phyloP scores from a whole-genome alignment of 2,888 invertebrate genomes.

The Pycnomerus fuliginosus region DNA sequence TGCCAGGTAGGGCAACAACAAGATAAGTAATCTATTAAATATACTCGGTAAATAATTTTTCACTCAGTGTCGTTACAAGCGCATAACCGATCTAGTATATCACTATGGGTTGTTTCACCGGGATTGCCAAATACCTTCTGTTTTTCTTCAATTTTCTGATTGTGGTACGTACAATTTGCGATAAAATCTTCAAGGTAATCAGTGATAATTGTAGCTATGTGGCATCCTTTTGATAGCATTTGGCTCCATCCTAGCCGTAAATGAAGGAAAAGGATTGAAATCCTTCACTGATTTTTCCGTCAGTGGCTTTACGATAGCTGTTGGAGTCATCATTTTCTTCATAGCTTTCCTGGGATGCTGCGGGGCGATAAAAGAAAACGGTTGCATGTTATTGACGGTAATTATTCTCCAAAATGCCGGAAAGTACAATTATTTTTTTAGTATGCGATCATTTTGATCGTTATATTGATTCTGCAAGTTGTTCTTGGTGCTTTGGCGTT shows the following conservation, averaged over 20 bases:
- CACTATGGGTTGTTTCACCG: conserved; percentile 29
- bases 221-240: conserved; percentile 26
- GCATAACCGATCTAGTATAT: too few relatives aligned
- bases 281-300: conserved; percentile 26
- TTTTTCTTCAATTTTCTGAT: conserved; percentile 30
- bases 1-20: too few relatives aligned
- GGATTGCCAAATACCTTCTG: conserved; percentile 27
- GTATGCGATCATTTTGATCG: conserved; percentile 57
- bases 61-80: too few relatives aligned
- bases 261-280: conserved; percentile 19
- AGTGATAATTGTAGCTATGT: conserved; percentile 22
- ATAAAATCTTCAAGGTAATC: background rate
- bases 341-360: conserved; percentile 44
- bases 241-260: conserved; percentile 17
- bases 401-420: conserved; percentile 13
- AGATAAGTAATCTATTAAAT: too few relatives aligned
- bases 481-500: conserved; percentile 66
- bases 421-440: conserved; percentile 15
- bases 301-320: conserved; percentile 31
- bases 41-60: too few relatives aligned
- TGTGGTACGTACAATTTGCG: conserved; percentile 24
- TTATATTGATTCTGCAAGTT: conserved; percentile 69
- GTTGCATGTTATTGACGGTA: conserved; percentile 41
- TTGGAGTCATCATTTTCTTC: conserved; percentile 39
- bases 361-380: conserved; percentile 38